Evolutionary conservation across 2,797 vertebrate genomes (phyloP).

Genomic region (Gadopsis bispinosus): DNA sequence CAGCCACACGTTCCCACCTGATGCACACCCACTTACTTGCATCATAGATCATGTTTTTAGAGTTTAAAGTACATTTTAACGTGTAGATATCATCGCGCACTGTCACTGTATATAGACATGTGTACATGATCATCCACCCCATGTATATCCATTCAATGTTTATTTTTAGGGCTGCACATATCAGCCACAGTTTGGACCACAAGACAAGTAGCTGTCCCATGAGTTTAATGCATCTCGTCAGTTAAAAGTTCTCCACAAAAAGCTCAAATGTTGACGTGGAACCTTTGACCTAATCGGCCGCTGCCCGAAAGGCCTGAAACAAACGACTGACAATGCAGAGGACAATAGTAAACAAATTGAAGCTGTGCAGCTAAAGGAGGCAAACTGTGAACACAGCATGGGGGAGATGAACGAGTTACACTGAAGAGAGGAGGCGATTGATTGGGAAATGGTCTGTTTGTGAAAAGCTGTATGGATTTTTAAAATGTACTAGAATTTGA

Average conservation of each 20-base stretch:
- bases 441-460: conserved; percentile 7
- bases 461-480: neutral
- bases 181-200: neutral
- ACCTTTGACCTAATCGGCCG: conserved; percentile 30
- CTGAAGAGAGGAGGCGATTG: neutral
- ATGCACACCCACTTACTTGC: too few relatives aligned
- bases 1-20: too few relatives aligned
- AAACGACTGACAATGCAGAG: conserved; percentile 32
- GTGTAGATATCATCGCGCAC: too few relatives aligned
- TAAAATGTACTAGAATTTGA: neutral
- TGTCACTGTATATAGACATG: too few relatives aligned
- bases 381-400: conserved; percentile 8
- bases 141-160: too few relatives aligned
- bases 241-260: neutral
- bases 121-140: too few relatives aligned
- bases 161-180: too few relatives aligned
- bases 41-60: too few relatives aligned
- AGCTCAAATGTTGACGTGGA: conserved; percentile 1
- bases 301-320: conserved; percentile 21
- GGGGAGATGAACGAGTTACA: neutral
- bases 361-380: neutral
- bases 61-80: too few relatives aligned
- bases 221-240: neutral
- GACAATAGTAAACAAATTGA: conserved; percentile 46
- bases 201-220: neutral